phyloP scores from a whole-genome alignment of 2,888 invertebrate genomes.

The Microchrysa polita region DNA sequence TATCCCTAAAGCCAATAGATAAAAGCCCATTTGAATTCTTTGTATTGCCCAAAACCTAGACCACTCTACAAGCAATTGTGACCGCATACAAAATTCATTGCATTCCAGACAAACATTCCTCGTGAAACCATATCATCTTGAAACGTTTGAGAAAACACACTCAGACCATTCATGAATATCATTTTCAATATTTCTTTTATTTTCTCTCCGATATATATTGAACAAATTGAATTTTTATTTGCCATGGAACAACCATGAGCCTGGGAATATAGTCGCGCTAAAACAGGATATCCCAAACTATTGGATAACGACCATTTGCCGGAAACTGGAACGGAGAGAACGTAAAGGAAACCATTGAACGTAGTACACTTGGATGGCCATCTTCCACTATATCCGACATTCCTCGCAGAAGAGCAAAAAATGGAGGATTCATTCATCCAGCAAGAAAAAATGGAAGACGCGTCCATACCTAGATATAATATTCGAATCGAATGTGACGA shows the following conservation, averaged over 20 bases:
- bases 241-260: not conserved
- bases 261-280: not conserved
- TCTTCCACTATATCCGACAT: not conserved
- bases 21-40: not conserved
- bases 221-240: constrained; percentile 22
- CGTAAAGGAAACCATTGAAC: constrained; percentile 22
- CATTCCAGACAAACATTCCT: not conserved
- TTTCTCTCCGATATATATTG: not conserved
- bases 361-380: constrained; percentile 11
- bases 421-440: too few relatives aligned
- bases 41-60: not conserved
- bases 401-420: not conserved
- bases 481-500: constrained; percentile 24
- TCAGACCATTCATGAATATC: not conserved
- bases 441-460: not conserved
- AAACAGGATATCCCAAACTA: constrained; percentile 9
- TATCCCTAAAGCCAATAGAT: too few relatives aligned
- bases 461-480: not conserved
- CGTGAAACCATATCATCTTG: not conserved
- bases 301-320: not conserved
- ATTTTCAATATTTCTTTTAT: constrained; percentile 1
- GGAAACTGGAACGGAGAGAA: not conserved
- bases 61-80: not conserved
- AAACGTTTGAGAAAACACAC: not conserved
- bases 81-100: constrained; percentile 8